These are phyloP conservation scores for Maniola hyperantus DNA, from an alignment of 2,888 invertebrate species.

Conservation along the genomic window DNA sequence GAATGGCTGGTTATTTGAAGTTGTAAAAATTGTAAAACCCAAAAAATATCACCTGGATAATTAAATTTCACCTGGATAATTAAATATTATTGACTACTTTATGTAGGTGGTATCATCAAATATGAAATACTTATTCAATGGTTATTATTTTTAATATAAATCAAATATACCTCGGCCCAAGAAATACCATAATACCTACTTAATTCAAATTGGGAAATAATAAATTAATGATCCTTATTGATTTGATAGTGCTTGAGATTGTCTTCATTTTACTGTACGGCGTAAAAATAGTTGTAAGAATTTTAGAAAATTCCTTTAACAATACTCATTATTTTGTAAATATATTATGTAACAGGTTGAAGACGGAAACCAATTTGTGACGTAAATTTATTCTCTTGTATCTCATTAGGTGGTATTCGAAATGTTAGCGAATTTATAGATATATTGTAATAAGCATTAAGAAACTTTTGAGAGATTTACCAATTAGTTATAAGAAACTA, in stretches of 20 bases:
- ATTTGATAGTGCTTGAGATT: neutral
- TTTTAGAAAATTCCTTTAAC: constrained; percentile 42
- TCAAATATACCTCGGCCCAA: neutral
- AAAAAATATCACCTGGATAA: neutral
- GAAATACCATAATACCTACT: neutral
- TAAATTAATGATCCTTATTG: neutral
- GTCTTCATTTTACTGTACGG: constrained; percentile 9
- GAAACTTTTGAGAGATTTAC: constrained; percentile 78
- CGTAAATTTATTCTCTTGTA: constrained; percentile 77
- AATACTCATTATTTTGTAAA: constrained; percentile 81
- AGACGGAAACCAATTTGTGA: constrained; percentile 62
- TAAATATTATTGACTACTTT: too few species aligned
- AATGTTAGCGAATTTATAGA: constrained; percentile 81
- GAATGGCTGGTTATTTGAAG: constrained; percentile 4
- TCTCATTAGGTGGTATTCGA: constrained; percentile 82
- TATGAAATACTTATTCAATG: neutral
- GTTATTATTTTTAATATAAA: neutral
- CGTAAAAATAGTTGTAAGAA: constrained; percentile 36
- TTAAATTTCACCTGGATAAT: neutral
- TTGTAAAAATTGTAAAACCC: too few species aligned
- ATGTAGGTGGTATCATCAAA: too few species aligned
- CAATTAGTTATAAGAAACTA: constrained; percentile 77
- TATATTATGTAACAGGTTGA: constrained; percentile 53
- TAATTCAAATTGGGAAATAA: neutral
- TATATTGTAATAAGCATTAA: constrained; percentile 64